These are phyloP conservation scores for Astur gentilis DNA, from an alignment of 2,113 vertebrate species.

Conservation along the genomic window DNA sequence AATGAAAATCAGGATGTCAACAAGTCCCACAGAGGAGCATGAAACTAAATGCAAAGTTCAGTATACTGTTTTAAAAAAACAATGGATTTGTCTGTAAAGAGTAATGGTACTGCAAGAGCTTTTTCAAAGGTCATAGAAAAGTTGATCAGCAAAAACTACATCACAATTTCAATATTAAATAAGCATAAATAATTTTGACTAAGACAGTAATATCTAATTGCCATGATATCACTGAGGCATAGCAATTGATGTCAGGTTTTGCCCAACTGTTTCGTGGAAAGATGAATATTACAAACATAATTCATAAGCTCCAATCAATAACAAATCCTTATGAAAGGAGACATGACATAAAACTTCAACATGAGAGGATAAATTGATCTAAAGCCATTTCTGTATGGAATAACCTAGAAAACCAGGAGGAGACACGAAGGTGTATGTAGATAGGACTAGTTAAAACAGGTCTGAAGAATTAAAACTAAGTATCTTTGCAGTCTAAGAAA, in stretches of 20 bases:
- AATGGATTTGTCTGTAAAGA: neutral
- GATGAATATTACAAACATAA: neutral
- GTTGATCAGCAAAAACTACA: neutral
- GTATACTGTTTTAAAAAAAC: neutral
- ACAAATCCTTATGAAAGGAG: neutral
- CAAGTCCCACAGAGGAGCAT: neutral
- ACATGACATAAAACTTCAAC: neutral
- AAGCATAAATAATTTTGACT: neutral
- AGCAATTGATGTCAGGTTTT: neutral
- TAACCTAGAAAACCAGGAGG: neutral
- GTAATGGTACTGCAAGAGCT: neutral
- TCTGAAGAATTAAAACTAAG: neutral
- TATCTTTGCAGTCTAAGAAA: neutral
- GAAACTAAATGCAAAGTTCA: neutral
- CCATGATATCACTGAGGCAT: neutral
- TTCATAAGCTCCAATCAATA: neutral
- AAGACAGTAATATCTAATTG: neutral
- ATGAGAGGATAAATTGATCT: neutral
- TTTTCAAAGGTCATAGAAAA: neutral
- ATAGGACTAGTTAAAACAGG: neutral
- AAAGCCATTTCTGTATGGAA: neutral
- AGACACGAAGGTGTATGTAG: neutral
- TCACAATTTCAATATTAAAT: neutral
- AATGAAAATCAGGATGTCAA: neutral
- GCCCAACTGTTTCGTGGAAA: neutral